Evolutionary conservation across 2,888 invertebrate genomes (phyloP), one percentile per base, ranked within the genome.

Genomic region (Drosophila colorata): DNA sequence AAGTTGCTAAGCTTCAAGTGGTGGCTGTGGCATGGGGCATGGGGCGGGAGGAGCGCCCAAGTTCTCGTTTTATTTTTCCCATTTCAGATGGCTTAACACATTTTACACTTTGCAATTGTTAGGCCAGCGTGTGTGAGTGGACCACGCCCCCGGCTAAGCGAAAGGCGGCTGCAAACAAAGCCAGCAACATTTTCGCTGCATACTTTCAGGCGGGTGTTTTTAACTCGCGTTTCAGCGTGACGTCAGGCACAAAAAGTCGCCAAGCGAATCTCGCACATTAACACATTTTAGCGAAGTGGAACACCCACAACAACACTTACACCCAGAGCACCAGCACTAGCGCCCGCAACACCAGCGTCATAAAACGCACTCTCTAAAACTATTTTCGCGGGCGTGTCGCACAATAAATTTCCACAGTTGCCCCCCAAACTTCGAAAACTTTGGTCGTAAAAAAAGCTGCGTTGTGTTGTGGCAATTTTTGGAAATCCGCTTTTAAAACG

Each of bases 91-190:
- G 80, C 88, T 87, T 88, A 88, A 88, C 88, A 78, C 84, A 77
- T 84, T 88, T 88, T 84, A 88, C 87, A 88, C 88, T 88, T 84
- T 78, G 74, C 87, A 85, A 87, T 85, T 88, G 85, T 85, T 86
- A 48, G 71, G 58, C 68, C 55, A 53, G 69, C 57, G 53, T 65
- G 59, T 52, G 37, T n/a, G 43, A 57, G 67, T 68, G 71, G 51
- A 61, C 60, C 44, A 72, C 63, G 46, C 52, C 61, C 28, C 9
- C 44, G 33, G 20, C 65, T 2, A 33, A 25, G 38, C 31, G 16
- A 16, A 6, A 52, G 41, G 52, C 43, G 49, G 52, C 52, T 46
- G 61, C 82, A 53, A 52, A 47, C 58, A 65, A 67, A 63, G 44
- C 43, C 31, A 38, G 47, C 52, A 41, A 44, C 20, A 35, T 41